These are phyloP conservation scores for Lepus americanus DNA, from an alignment of 2,113 vertebrate genomes.

Conservation along the genomic window DNA sequence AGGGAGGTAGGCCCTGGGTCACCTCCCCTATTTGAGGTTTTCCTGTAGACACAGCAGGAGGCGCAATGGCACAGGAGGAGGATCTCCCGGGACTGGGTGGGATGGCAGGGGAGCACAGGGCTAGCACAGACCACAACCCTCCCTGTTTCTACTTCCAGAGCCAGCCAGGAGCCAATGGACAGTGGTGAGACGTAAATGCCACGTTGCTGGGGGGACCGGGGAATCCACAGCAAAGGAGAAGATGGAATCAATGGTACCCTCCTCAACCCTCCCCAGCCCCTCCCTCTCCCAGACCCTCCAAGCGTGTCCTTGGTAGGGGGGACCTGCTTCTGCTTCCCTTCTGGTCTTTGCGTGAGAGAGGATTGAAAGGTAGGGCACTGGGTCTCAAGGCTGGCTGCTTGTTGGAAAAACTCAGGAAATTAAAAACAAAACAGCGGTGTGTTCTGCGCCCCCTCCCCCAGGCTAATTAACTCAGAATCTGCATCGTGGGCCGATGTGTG, in stretches of 20 bases:
- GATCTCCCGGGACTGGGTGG: not conserved
- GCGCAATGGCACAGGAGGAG: not conserved
- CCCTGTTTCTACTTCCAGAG: not conserved
- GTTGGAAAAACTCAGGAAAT: not conserved
- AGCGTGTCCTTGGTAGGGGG: not conserved
- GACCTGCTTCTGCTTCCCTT: not conserved
- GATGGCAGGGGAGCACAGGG: not conserved
- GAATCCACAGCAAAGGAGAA: not conserved
- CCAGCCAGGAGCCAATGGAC: conserved; percentile 20
- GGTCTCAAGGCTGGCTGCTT: not conserved
- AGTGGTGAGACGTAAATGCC: not conserved
- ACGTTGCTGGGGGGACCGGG: not conserved
- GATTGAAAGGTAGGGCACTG: too few relatives aligned
- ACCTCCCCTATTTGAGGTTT: not conserved
- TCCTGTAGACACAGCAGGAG: not conserved
- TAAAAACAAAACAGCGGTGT: not conserved
- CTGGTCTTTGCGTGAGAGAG: not conserved
- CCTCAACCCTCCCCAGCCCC: not conserved
- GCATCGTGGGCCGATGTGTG: not conserved
- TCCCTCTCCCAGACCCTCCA: not conserved
- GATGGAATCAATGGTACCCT: not conserved
- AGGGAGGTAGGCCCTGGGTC: not conserved
- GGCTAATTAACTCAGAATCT: not conserved
- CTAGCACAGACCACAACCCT: rapidly evolving
- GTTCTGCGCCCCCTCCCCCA: not conserved